Percentiles rank a stretch among this genome's conserved stretches.
phyloP scores from a whole-genome alignment of 2,888 invertebrate genomes.

The Hipparchia sbordonii region DNA sequence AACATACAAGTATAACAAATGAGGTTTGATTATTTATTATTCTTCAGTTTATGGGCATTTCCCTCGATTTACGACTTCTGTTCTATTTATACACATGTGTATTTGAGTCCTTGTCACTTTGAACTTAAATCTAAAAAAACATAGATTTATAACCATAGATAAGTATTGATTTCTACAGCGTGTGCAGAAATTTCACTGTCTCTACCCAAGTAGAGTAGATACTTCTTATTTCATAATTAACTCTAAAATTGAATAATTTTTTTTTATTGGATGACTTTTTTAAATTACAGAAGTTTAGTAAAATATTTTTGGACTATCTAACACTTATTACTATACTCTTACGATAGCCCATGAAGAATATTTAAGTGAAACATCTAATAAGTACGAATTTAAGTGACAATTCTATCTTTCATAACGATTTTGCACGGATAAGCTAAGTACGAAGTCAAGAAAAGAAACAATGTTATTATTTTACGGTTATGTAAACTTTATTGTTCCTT shows the following conservation, averaged over 20 bases:
- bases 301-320: not conserved
- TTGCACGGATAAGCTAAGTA: slow-evolving; percentile 3
- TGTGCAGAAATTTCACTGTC: no score
- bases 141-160: no score
- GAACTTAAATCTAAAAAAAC: no score
- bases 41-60: not conserved
- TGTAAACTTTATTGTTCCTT: slow-evolving; percentile 45
- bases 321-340: not conserved
- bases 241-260: no score
- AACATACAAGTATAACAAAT: no score
- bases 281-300: no score
- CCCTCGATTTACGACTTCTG: not conserved
- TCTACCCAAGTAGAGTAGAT: no score
- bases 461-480: slow-evolving; percentile 29
- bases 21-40: no score
- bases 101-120: no score
- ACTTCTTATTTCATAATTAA: no score
- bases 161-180: no score
- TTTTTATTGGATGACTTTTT: no score
- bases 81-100: not conserved
- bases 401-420: not conserved
- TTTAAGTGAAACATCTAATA: not conserved
- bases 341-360: slow-evolving; percentile 6
- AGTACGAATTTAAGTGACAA: not conserved
- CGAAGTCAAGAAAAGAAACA: slow-evolving; percentile 8